A percentile compares a stretch with the other conserved stretches of the same genome.
phyloP scores from a whole-genome alignment of 1,140 invertebrate species.

The Drosophila quadrilineata region DNA sequence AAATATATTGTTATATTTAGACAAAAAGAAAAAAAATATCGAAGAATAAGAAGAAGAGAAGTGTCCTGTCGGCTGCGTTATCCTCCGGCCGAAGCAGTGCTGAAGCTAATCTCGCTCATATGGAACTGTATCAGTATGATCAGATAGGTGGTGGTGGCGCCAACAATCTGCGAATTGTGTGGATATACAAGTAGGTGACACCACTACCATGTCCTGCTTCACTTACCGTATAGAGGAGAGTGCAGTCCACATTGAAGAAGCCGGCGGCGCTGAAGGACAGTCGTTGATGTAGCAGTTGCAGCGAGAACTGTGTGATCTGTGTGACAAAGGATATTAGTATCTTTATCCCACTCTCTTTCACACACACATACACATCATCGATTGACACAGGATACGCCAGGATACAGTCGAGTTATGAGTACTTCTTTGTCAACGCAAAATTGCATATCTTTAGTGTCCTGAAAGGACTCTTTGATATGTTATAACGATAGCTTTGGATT shows the following conservation, averaged over 20 bases:
- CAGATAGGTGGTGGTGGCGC: constrained; percentile 80
- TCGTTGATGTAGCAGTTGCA: constrained; percentile 82
- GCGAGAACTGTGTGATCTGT: constrained; percentile 82
- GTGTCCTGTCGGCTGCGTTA: background rate
- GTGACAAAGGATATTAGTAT: background rate
- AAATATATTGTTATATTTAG: too few species aligned
- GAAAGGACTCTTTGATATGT: too few species aligned
- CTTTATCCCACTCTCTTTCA: too few species aligned
- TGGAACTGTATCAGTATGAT: constrained; percentile 82
- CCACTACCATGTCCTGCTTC: too few species aligned
- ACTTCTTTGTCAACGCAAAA: too few species aligned
- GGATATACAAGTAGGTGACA: background rate
- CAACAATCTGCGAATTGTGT: constrained; percentile 63
- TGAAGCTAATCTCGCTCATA: constrained; percentile 56
- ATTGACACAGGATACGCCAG: too few species aligned
- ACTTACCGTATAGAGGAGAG: constrained; percentile 81
- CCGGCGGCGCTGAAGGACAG: constrained; percentile 81
- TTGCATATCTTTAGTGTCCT: too few species aligned
- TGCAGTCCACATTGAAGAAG: constrained; percentile 82
- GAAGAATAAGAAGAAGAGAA: too few species aligned
- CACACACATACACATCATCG: too few species aligned
- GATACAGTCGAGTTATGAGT: too few species aligned
- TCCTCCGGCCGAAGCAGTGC: background rate
- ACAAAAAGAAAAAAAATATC: too few species aligned
- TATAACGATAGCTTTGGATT: too few species aligned